Evolutionary conservation across 1,140 invertebrate genomes (phyloP).

Genomic region (Agrilus planipennis): DNA sequence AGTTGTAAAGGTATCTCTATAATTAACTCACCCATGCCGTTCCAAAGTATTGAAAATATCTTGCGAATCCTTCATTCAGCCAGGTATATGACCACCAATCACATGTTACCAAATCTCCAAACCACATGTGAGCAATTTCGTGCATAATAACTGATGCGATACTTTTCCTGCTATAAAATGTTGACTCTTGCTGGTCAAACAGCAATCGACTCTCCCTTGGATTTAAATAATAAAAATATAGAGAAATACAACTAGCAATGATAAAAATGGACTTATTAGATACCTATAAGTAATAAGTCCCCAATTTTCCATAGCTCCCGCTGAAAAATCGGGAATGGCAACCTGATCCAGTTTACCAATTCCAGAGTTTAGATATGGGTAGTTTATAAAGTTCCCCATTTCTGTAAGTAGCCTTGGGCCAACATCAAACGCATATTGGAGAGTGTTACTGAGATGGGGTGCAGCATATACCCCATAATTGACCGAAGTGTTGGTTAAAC

Average conservation of each 20-base stretch:
- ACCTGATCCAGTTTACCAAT: conserved; percentile 45
- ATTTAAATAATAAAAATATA: too few relatives aligned
- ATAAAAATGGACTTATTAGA: too few relatives aligned
- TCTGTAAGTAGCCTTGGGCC: conserved; percentile 34
- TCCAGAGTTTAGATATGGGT: conserved; percentile 31
- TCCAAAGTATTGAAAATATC: conserved; percentile 32
- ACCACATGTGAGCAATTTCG: conserved; percentile 57
- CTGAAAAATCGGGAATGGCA: conserved; percentile 65
- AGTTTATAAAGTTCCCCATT: conserved; percentile 35
- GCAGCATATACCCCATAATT: conserved; percentile 53
- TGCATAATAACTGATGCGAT: conserved; percentile 45
- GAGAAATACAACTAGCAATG: too few relatives aligned
- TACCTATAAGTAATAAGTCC: conserved; percentile 83
- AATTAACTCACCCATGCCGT: conserved; percentile 15
- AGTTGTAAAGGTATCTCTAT: background rate
- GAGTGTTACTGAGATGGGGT: conserved; percentile 48
- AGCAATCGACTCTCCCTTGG: conserved; percentile 47
- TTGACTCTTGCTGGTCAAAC: conserved; percentile 37
- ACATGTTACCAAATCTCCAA: conserved; percentile 54
- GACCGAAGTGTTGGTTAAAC: background rate
- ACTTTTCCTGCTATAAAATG: conserved; percentile 34
- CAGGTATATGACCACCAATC: conserved; percentile 39
- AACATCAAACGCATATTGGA: conserved; percentile 42
- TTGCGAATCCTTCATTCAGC: conserved; percentile 42
- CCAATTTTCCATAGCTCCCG: conserved; percentile 90